phyloP scores from a whole-genome alignment of 2,888 invertebrate species.

The Sepiola atlantica region DNA sequence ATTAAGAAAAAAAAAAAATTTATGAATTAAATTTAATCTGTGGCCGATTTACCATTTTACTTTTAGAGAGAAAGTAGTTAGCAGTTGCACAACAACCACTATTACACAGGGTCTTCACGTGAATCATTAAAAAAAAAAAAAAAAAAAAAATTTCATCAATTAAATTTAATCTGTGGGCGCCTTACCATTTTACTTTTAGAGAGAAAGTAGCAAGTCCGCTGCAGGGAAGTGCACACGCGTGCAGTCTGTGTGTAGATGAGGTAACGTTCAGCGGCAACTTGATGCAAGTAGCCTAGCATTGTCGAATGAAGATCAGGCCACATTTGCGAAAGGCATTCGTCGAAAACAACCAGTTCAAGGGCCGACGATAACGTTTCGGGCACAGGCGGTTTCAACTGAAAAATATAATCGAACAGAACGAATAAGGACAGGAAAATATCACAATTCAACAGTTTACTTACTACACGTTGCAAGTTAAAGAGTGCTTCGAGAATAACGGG shows the following conservation, averaged over 20 bases:
- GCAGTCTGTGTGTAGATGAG: conserved; percentile 59
- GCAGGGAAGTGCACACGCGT: conserved; percentile 64
- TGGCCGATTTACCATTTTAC: no score
- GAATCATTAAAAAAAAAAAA: no score
- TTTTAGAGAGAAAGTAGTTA: no score
- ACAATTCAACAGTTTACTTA: conserved; percentile 34
- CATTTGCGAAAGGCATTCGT: conserved; percentile 65
- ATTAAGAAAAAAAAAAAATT: no score
- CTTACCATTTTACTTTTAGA: conserved; percentile 59
- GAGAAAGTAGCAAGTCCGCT: conserved; percentile 68
- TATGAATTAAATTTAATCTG: no score
- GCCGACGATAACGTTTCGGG: conserved; percentile 62
- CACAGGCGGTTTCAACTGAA: conserved; percentile 56
- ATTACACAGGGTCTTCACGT: no score
- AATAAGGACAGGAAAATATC: not conserved
- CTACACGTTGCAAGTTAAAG: no score
- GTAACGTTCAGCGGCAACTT: conserved; percentile 60
- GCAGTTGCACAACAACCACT: no score
- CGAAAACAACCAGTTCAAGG: conserved; percentile 63
- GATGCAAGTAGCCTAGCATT: conserved; percentile 62
- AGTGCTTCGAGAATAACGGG: no score
- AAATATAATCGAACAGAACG: not conserved
- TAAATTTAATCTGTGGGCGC: not conserved
- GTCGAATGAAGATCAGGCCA: conserved; percentile 62
- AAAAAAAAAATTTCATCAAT: no score